Evolutionary conservation across 1,140 invertebrate species (phyloP).

Genomic region (Drosophila leontia): DNA sequence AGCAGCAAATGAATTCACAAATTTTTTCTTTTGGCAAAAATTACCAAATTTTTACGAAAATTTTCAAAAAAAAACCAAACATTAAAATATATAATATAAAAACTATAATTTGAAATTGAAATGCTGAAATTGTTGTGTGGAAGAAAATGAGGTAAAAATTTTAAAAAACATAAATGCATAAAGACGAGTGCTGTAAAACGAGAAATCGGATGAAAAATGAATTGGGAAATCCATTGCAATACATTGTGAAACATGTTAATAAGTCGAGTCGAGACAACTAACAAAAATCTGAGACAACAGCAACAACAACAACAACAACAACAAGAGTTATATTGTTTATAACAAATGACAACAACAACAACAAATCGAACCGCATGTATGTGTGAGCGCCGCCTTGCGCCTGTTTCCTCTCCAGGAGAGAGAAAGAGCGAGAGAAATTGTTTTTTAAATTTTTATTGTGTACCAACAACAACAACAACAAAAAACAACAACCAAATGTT

Average conservation of each 20-base stretch:
- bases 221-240: slow-evolving; percentile 75
- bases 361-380: slow-evolving; percentile 66
- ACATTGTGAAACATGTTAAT: slow-evolving; percentile 85
- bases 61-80: slow-evolving; percentile 43
- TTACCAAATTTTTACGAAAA: slow-evolving; percentile 26
- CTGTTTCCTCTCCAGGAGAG: slow-evolving; percentile 31
- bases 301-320: slow-evolving; percentile 19
- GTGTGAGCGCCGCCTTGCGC: slow-evolving; percentile 80
- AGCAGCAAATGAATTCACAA: slow-evolving; percentile 74
- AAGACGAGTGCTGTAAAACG: slow-evolving; percentile 66
- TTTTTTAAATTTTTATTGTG: slow-evolving; percentile 74
- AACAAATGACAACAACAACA: slow-evolving; percentile 34
- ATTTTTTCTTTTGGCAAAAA: slow-evolving; percentile 48
- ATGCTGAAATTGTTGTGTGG: slow-evolving; percentile 85
- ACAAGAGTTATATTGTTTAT: slow-evolving; percentile 44
- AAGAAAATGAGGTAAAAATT: slow-evolving; percentile 85
- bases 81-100: slow-evolving; percentile 16
- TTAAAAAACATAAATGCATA: slow-evolving; percentile 47
- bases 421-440: slow-evolving; percentile 48
- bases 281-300: slow-evolving; percentile 56
- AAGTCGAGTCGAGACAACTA: slow-evolving; percentile 76
- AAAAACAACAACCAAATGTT: slow-evolving; percentile 41
- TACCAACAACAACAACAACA: slow-evolving; percentile 51
- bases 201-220: slow-evolving; percentile 49
- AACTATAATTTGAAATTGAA: slow-evolving; percentile 55